Evolutionary conservation across 2,797 vertebrate species (phyloP).

Genomic region (Dendrocincla fuliginosa): DNA sequence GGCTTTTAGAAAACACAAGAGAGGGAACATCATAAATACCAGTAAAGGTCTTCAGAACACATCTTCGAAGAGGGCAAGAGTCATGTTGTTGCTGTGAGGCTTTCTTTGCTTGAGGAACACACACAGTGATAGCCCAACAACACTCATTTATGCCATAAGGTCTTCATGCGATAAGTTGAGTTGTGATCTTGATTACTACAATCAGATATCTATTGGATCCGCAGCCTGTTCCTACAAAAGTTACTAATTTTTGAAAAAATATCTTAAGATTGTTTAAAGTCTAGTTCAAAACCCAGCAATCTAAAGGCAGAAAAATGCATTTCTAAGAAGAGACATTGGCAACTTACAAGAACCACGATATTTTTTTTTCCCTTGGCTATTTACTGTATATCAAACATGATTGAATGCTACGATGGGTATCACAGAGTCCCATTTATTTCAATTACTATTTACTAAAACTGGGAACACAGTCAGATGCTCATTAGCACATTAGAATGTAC

Average conservation of each 20-base stretch:
- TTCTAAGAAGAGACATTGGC: not conserved
- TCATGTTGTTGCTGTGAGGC: not conserved
- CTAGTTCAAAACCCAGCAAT: not conserved
- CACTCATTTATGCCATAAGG: not conserved
- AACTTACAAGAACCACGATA: not conserved
- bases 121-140: not conserved
- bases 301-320: not conserved
- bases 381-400: not conserved
- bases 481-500: not conserved
- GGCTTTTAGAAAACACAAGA: not conserved
- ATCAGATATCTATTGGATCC: not conserved
- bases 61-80: not conserved
- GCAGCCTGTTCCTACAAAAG: not conserved
- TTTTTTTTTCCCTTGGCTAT: not conserved
- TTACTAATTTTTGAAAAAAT: not conserved
- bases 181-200: not conserved
- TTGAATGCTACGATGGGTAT: not conserved
- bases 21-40: not conserved
- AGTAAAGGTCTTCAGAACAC: not conserved
- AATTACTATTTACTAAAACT: constrained; percentile 22
- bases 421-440: not conserved
- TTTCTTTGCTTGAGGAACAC: not conserved
- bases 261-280: not conserved
- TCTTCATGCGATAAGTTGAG: not conserved
- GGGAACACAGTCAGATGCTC: not conserved